Evolutionary conservation across 2,113 vertebrate species (phyloP), one percentile per base, ranked within the genome.

Genomic region (Hepsetus odoe): DNA sequence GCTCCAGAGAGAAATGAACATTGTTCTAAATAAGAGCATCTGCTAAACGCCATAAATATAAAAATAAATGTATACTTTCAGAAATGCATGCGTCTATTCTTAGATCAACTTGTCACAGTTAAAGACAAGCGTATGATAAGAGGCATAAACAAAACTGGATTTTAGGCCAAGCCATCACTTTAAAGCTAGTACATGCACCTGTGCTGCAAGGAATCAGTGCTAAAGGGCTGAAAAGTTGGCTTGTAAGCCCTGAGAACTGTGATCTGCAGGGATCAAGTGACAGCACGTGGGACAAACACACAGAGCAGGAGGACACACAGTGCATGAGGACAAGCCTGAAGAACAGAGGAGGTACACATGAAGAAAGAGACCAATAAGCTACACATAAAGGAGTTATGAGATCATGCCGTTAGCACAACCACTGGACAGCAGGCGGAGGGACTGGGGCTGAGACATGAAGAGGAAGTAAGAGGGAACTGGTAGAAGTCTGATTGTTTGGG

Each of bases 401-500:
- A 56, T n/a, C 76, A 79, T 77, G 78, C 65, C 6, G 12, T 42
- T 51, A 72, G 38, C 65, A 51, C 7, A 44, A 49, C 64, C 59
- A 64, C 67, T 62, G 32, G 69, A 58, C 35, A 67, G 77, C 56
- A 83, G 74, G 38, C 58, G 82, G 55, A 56, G 64, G 55, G 80
- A 82, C 68, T 53, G 77, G 71, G 49, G 78, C 32, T 1, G 0
- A 81, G 55, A 61, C 62, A 83, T 77, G 79, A 65, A 74, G 79
- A 44, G 76, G 83, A 83, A 77, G 74, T 38, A 76, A 83, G 84
- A 72, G 24, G 33, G 53, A 46, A 55, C 58, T 71, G 66, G 22
- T 72, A 83, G 74, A 62, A 82, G 77, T 18, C 64, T 18, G 3
- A 66, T 78, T 49, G 77, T 76, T 77, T 75, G 82, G 55, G 74